These are phyloP conservation scores for Metopia argyrocephala DNA, from an alignment of 2,888 invertebrate genomes.

Conservation along the genomic window DNA sequence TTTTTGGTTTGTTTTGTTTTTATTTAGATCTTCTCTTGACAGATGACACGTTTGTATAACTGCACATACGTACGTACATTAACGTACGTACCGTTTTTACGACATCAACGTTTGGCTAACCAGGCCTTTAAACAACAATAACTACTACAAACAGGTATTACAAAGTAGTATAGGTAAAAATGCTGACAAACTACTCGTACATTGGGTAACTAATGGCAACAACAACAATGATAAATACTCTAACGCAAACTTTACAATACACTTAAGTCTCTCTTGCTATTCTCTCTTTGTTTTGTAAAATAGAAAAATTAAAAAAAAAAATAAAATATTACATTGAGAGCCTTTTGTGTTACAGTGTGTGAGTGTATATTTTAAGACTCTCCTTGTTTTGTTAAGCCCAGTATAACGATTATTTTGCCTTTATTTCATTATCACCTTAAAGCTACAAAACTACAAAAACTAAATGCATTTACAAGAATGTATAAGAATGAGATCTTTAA, in stretches of 20 bases:
- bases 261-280: not conserved
- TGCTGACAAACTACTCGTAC: constrained; percentile 64
- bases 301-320: not conserved
- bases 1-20: too few species aligned
- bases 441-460: constrained; percentile 51
- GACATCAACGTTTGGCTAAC: too few species aligned
- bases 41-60: too few species aligned
- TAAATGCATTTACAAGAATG: not conserved
- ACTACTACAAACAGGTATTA: not conserved
- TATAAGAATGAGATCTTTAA: not conserved
- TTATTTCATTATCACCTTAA: constrained; percentile 19
- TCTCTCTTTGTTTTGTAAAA: too few species aligned
- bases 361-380: not conserved
- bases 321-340: not conserved
- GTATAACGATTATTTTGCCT: constrained; percentile 8
- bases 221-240: constrained; percentile 2
- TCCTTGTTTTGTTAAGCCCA: constrained; percentile 3
- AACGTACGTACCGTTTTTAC: too few species aligned
- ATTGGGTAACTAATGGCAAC: constrained; percentile 31
- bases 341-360: not conserved
- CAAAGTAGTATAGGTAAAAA: constrained; percentile 36
- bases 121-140: not conserved
- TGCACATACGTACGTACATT: too few species aligned
- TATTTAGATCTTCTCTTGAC: too few species aligned
- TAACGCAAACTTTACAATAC: constrained; percentile 50